These are phyloP conservation scores for Philypnodon macrostomus DNA, from an alignment of 2,797 vertebrate genomes.

Conservation along the genomic window DNA sequence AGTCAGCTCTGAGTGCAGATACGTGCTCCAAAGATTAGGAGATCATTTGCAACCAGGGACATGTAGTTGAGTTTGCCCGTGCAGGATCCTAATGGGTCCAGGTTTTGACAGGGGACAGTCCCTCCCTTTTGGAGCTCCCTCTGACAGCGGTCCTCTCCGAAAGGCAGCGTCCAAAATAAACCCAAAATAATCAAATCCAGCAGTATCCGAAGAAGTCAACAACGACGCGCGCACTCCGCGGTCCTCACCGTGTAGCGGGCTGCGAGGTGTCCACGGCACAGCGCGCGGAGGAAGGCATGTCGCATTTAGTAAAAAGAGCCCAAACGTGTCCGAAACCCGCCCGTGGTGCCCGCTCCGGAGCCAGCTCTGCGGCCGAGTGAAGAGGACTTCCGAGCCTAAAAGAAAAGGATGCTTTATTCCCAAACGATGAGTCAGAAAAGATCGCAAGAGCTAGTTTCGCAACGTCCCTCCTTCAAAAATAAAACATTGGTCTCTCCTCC, in stretches of 20 bases:
- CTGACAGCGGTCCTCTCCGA: slow-evolving; percentile 66
- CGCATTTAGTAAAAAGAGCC: slow-evolving; percentile 65
- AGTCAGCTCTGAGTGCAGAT: slow-evolving; percentile 58
- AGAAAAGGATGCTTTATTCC: slow-evolving; percentile 55
- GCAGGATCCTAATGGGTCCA: slow-evolving; percentile 52
- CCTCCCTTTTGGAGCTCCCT: slow-evolving; percentile 38
- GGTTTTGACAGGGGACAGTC: slow-evolving; percentile 69
- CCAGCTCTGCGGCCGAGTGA: slow-evolving; percentile 14
- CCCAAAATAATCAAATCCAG: slow-evolving; percentile 35
- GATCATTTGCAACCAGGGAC: slow-evolving; percentile 70
- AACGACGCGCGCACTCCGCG: slow-evolving; percentile 15
- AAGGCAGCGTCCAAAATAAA: slow-evolving; percentile 28
- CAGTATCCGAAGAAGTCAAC: slow-evolving; percentile 17
- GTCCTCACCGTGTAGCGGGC: slow-evolving; percentile 36
- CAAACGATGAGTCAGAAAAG: slow-evolving; percentile 76
- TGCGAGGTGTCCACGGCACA: slow-evolving; percentile 50
- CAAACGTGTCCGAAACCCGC: too few species aligned
- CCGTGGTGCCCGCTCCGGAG: slow-evolving; percentile 51
- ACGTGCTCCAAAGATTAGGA: slow-evolving; percentile 71
- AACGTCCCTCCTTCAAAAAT: slow-evolving; percentile 67
- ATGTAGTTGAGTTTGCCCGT: slow-evolving; percentile 62
- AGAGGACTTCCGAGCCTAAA: not conserved
- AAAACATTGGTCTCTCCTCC: slow-evolving; percentile 45
- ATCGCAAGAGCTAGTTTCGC: slow-evolving; percentile 70
- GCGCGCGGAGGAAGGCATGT: slow-evolving; percentile 63